phyloP scores from a whole-genome alignment of 2,113 vertebrate genomes.

The Sula dactylatra region DNA sequence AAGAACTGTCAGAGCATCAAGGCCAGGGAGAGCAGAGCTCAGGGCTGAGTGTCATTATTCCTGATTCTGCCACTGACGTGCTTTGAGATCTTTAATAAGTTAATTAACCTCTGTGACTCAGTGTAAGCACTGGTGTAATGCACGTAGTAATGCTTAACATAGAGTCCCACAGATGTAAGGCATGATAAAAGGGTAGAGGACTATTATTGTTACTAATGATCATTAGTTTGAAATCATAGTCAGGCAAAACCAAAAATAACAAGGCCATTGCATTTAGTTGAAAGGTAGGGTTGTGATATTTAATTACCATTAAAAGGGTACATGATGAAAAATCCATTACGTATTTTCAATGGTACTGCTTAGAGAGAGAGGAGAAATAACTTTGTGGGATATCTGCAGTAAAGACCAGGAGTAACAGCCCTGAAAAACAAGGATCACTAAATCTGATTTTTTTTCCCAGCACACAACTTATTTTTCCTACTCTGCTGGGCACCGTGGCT shows the following conservation, averaged over 20 bases:
- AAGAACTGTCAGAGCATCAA: neutral
- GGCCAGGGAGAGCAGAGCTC: neutral
- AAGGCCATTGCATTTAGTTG: conserved; percentile 25
- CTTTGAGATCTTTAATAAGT: conserved; percentile 39
- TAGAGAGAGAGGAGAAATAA: neutral
- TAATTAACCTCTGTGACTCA: conserved; percentile 61
- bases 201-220: conserved; percentile 46
- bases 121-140: conserved; percentile 23
- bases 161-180: conserved; percentile 17
- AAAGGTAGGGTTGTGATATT: conserved; percentile 28
- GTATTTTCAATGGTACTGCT: neutral
- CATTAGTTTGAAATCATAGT: conserved; percentile 42
- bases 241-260: conserved; percentile 55
- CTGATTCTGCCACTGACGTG: neutral
- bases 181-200: conserved; percentile 33
- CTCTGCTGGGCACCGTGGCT: neutral
- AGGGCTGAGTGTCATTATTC: neutral
- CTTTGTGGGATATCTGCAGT: neutral
- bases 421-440: neutral
- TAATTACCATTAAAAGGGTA: conserved; percentile 33
- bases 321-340: conserved; percentile 34
- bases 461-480: neutral
- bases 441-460: neutral
- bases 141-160: neutral
- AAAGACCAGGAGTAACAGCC: neutral